A percentile compares a stretch with the other conserved stretches of the same genome.
Conservation (phyloP, 1,140 invertebrate genomes). For the Lepidurus packardi region DNA sequence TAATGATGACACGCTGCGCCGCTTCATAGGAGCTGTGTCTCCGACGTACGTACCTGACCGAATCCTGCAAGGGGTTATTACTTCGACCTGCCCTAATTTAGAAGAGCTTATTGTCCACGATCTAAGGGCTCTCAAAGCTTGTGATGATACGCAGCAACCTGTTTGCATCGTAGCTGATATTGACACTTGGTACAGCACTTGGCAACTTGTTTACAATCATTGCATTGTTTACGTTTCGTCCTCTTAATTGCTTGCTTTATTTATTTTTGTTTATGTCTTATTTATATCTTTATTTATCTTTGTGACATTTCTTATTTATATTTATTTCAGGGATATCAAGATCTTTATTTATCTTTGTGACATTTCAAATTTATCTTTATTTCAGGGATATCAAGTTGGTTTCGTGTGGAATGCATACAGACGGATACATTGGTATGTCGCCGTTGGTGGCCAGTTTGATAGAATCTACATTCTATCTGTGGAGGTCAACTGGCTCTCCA, state of each 20-base stretch:
- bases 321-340: too few species aligned
- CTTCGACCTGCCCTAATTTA: constrained; percentile 9
- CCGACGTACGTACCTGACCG: constrained; percentile 62
- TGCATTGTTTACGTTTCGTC: background rate
- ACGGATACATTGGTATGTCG: constrained; percentile 63
- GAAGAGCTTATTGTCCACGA: constrained; percentile 1
- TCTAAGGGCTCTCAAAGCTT: constrained; percentile 23
- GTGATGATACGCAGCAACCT: constrained; percentile 49
- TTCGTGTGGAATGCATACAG: constrained; percentile 51
- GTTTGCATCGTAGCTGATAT: constrained; percentile 76
- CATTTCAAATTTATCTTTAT: too few species aligned
- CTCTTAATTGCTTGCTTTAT: background rate
- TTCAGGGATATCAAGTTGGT: constrained; percentile 43
- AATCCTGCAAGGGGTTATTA: constrained; percentile 56
- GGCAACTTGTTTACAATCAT: background rate
- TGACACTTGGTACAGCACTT: constrained; percentile 65
- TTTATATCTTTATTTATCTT: background rate
- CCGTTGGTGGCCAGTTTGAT: constrained; percentile 74
- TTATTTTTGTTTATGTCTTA: constrained; percentile 27
- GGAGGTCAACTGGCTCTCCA: constrained; percentile 57
- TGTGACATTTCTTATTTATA: background rate
- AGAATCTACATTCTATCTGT: constrained; percentile 71
- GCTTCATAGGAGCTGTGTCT: constrained; percentile 6
- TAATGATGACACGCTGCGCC: background rate
- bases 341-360: background rate